A percentile compares a stretch with the other conserved stretches of the same genome.
Conservation (phyloP, 2,113 vertebrate genomes). For the Bos indicus region DNA sequence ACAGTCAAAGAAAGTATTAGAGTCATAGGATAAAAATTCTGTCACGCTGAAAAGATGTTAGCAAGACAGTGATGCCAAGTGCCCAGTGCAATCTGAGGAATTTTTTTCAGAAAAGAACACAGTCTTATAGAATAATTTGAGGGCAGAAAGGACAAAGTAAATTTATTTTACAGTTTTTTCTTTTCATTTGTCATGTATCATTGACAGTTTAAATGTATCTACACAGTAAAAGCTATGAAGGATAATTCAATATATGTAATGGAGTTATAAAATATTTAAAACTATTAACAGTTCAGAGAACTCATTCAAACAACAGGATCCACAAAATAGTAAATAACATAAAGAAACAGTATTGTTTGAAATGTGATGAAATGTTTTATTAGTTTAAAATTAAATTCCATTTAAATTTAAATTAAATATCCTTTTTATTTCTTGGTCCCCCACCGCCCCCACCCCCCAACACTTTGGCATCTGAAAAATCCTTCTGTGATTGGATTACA, state of each 20-base stretch:
- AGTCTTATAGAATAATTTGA: neutral
- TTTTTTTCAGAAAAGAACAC: neutral
- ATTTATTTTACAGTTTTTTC: neutral
- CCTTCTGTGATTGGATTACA: neutral
- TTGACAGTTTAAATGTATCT: neutral
- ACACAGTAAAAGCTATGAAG: neutral
- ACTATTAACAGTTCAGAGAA: neutral
- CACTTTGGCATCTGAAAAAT: neutral
- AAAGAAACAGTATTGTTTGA: neutral
- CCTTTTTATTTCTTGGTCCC: neutral
- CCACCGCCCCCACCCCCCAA: fast-evolving
- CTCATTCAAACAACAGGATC: neutral
- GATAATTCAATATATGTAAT: neutral
- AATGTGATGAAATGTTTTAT: neutral
- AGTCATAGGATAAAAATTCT: constrained; percentile 38
- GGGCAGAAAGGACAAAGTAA: neutral
- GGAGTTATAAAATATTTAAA: neutral
- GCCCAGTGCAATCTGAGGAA: neutral
- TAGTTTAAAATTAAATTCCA: neutral
- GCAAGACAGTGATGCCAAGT: neutral
- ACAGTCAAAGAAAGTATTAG: neutral
- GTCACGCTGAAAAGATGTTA: neutral
- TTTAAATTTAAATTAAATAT: neutral
- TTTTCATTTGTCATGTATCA: neutral
- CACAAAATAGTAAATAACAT: neutral